Evolutionary conservation across 2,888 invertebrate species (phyloP).

Genomic region (Dynastes tityus): DNA sequence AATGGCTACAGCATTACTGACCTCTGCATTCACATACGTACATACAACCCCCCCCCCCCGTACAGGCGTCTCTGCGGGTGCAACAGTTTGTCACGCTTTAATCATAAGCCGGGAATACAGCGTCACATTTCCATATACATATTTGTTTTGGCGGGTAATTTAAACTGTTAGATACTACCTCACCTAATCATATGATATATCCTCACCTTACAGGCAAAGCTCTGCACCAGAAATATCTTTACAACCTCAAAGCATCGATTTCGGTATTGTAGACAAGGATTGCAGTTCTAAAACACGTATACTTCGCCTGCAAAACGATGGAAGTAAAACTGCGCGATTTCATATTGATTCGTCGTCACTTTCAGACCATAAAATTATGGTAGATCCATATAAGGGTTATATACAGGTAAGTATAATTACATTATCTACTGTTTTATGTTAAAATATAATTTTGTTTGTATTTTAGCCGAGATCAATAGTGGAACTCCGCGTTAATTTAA

Average conservation of each 20-base stretch:
- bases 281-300: neutral
- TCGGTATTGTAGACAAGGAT: constrained; percentile 43
- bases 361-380: constrained; percentile 16
- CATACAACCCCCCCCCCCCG: no score
- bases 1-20: no score
- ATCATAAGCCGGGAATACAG: no score
- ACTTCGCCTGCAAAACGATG: constrained; percentile 27
- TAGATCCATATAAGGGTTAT: constrained; percentile 43
- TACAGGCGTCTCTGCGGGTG: no score
- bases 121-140: no score
- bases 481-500: constrained; percentile 8
- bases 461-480: constrained; percentile 27
- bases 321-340: constrained; percentile 40
- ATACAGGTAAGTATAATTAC: constrained; percentile 34
- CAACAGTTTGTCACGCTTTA: no score
- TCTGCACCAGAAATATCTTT: constrained; percentile 22
- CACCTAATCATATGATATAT: neutral
- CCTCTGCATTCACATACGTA: no score
- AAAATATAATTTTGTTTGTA: neutral
- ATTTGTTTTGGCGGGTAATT: no score
- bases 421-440: no score
- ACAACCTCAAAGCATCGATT: constrained; percentile 41
- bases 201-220: constrained; percentile 13
- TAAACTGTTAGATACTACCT: no score
- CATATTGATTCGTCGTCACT: constrained; percentile 24